Evolutionary conservation across 2,797 vertebrate genomes (phyloP).

Genomic region (Gallinago nigripennis): DNA sequence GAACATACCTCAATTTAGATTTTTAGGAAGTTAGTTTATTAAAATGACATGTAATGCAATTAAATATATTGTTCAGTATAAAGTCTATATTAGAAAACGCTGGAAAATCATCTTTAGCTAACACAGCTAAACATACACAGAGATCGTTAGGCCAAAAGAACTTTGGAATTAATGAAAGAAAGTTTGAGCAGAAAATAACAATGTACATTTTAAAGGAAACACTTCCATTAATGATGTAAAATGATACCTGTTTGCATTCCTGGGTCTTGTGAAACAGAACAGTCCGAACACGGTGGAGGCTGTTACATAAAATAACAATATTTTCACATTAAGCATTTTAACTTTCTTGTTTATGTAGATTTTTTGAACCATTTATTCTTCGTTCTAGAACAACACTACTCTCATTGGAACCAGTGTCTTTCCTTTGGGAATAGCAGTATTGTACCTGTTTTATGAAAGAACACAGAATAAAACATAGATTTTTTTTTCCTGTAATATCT

Average conservation of each 20-base stretch:
- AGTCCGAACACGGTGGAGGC: background rate
- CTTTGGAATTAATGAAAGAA: background rate
- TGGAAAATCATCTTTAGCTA: background rate
- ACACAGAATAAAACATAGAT: conserved; percentile 28
- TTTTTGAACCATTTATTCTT: conserved; percentile 36
- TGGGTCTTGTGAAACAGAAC: background rate
- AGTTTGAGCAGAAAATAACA: background rate
- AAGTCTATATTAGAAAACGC: background rate
- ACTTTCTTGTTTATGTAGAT: conserved; percentile 33
- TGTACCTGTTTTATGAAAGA: conserved; percentile 59
- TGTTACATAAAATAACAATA: background rate
- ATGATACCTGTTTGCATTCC: background rate
- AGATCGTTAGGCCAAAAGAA: background rate
- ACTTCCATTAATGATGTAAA: background rate
- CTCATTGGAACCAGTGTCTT: conserved; percentile 39
- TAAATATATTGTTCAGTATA: background rate
- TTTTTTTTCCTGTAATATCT: background rate
- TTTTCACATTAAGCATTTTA: background rate
- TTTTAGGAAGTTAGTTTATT: background rate
- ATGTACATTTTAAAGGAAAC: background rate
- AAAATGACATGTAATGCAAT: background rate
- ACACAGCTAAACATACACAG: background rate
- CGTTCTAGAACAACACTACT: conserved; percentile 32
- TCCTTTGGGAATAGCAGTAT: conserved; percentile 45
- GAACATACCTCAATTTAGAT: background rate